Percentiles rank a stretch among this genome's conserved stretches.
These are phyloP conservation scores for Rutilus rutilus DNA, from an alignment of 2,113 vertebrate species.

Conservation along the genomic window DNA sequence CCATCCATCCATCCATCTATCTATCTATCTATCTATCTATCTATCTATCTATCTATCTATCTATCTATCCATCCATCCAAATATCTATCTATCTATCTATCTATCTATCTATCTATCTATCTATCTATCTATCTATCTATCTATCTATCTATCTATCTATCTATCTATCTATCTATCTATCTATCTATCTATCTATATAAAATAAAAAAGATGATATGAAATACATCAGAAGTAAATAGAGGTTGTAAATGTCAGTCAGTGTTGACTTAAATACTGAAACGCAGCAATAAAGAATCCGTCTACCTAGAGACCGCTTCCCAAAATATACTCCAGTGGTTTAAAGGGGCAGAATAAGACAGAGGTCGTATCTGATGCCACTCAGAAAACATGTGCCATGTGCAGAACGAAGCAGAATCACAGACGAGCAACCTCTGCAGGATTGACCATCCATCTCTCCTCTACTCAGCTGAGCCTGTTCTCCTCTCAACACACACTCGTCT, in stretches of 20 bases:
- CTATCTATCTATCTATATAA: background rate
- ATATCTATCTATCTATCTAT: background rate
- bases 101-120: background rate
- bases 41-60: too few species aligned
- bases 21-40: too few species aligned
- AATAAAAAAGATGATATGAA: background rate
- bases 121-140: too few species aligned
- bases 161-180: too few species aligned
- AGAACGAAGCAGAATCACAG: slow-evolving; percentile 4
- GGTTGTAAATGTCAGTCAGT: background rate
- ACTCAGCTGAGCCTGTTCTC: background rate
- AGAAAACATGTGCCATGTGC: slow-evolving; percentile 36
- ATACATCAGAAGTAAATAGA: background rate
- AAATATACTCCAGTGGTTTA: background rate
- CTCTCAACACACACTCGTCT: background rate
- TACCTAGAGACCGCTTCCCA: background rate
- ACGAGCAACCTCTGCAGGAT: background rate
- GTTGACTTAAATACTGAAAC: too few species aligned
- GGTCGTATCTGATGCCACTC: slow-evolving; percentile 6
- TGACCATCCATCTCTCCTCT: background rate
- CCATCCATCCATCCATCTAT: too few species aligned
- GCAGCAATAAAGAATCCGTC: background rate
- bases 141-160: background rate
- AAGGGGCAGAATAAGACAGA: background rate
- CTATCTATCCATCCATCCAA: background rate